Evolutionary conservation across 1,140 invertebrate species (phyloP), one percentile per base, ranked within the genome.

Genomic region (Rhyacophila brunnea): DNA sequence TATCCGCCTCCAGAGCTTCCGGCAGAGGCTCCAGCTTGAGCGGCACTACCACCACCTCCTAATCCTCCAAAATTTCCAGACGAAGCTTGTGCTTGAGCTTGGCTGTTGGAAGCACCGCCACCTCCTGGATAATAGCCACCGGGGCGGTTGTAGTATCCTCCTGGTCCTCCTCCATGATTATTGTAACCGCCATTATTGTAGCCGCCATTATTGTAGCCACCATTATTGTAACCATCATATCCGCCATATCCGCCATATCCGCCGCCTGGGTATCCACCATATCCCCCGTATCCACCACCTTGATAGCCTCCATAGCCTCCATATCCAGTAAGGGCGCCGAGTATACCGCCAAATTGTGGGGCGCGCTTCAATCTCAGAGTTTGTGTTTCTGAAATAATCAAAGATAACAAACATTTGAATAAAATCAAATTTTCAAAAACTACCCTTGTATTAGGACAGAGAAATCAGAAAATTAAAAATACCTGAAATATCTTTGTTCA

Each of bases 21-120:
- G 9, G 64, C 49, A 4, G 43, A 46, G 18, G 63, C 63, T 3
- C 15, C n/a, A 9, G 58, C 58, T 15, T 58, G 40, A 11, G 52
- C 59, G 11, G 35, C 13, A 18, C 51, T 51, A 1, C 11, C 46
- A 9, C 19, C 44, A 17, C 62, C 62, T 28, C 62, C 62, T 32
- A 57, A 59, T 19, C 61, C 61, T 7, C 58, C 62, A 3, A 14
- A 14, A 34, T 13, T 11, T 11, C 44, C 44, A n/a, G 11, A 40
- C 11, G 23, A 28, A 28, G 23, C 23, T 28, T 28, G 23, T 3
- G 23, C 23, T 28, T 28, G 23, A 28, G 23, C 23, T 28, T 28
- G 23, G 9, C 23, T 28, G 23, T 3, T 9, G 9, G 23, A 28
- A 9, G 9, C 53, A 13, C 36, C 44, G 13, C 23, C 23, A 47